Percentiles rank a stretch among this genome's conserved stretches.
Evolutionary conservation across 2,888 invertebrate species (phyloP).

Genomic region (Aelia acuminata): DNA sequence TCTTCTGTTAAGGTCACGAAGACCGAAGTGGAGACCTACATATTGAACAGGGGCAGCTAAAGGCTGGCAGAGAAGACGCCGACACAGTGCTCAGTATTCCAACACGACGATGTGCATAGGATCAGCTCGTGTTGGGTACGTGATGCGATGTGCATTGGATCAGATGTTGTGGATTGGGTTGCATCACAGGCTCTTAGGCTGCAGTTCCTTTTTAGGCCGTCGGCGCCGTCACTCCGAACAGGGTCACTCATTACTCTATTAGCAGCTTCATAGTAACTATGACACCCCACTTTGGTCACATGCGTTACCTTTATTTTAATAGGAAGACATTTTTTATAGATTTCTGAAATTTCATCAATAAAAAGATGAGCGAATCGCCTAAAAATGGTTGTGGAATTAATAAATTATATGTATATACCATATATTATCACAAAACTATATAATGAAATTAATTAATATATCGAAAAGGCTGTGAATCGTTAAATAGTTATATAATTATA

Average conservation of each 20-base stretch:
- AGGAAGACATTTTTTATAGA: too few relatives aligned
- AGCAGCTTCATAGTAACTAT: background rate
- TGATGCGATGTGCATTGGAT: background rate
- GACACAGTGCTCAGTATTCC: background rate
- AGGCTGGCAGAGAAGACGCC: background rate
- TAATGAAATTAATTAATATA: too few relatives aligned
- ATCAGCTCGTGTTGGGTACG: background rate
- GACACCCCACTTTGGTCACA: too few relatives aligned
- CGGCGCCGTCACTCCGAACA: background rate
- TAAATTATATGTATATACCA: too few relatives aligned
- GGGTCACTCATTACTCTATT: slow-evolving; percentile 7
- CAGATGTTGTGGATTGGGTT: background rate
- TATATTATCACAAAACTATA: too few relatives aligned
- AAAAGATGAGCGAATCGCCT: too few relatives aligned
- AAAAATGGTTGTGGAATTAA: too few relatives aligned
- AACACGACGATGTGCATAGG: background rate
- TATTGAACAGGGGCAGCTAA: background rate
- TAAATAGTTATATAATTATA: too few relatives aligned
- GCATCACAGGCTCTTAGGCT: background rate
- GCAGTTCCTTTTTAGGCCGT: background rate
- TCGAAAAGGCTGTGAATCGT: too few relatives aligned
- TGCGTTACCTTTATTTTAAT: too few relatives aligned
- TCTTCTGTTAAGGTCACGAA: background rate
- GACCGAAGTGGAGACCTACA: background rate
- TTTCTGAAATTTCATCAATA: too few relatives aligned